Evolutionary conservation across 2,888 invertebrate genomes (phyloP).

Genomic region (Pheosia gnoma): DNA sequence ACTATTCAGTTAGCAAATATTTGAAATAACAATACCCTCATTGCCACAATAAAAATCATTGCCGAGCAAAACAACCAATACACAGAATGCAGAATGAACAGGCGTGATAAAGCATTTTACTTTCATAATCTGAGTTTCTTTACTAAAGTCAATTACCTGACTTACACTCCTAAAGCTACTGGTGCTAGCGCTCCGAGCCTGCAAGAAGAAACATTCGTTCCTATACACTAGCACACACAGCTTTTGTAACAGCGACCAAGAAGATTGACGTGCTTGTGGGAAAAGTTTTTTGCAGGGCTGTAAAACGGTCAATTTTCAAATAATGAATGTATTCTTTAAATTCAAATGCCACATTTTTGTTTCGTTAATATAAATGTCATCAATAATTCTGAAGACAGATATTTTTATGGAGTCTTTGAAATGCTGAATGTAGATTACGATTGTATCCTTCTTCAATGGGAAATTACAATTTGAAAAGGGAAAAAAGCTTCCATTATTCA

Average conservation of each 20-base stretch:
- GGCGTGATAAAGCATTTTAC: constrained; percentile 67
- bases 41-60: constrained; percentile 57
- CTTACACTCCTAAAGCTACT: constrained; percentile 96
- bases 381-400: not conserved
- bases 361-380: not conserved
- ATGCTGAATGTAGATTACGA: no score
- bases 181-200: constrained; percentile 95
- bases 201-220: constrained; percentile 85
- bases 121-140: constrained; percentile 16
- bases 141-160: constrained; percentile 86
- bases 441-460: no score
- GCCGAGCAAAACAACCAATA: constrained; percentile 60
- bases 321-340: not conserved
- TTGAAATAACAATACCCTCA: no score
- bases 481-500: no score
- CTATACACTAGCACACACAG: constrained; percentile 83
- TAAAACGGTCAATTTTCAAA: constrained; percentile 40
- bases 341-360: not conserved
- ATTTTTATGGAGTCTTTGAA: no score
- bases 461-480: no score
- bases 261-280: constrained; percentile 72
- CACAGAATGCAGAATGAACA: constrained; percentile 58
- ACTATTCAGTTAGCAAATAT: no score
- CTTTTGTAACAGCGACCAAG: constrained; percentile 65
- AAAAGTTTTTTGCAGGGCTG: constrained; percentile 42